These are phyloP conservation scores for Telmatochromis sp. DNA, from an alignment of 2,113 vertebrate species.

Conservation along the genomic window DNA sequence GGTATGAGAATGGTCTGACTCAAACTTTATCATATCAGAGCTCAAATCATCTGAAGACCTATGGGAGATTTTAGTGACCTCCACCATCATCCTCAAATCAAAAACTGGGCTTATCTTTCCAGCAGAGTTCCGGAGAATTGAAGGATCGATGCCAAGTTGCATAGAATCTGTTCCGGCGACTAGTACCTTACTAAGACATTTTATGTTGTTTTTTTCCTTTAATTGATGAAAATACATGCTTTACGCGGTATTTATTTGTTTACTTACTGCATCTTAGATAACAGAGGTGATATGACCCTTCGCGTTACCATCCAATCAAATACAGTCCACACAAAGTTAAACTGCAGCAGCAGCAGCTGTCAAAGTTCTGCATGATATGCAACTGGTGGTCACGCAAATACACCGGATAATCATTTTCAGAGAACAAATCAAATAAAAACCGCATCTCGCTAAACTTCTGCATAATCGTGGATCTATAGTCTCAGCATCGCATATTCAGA, in stretches of 20 bases:
- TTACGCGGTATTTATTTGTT: not conserved
- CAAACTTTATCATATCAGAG: not conserved
- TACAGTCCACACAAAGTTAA: not conserved
- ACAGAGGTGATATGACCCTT: not conserved
- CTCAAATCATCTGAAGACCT: not conserved
- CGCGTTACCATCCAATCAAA: not conserved
- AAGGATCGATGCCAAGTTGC: not conserved
- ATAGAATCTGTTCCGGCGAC: too few relatives aligned
- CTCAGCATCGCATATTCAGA: slow-evolving; percentile 27
- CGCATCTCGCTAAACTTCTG: slow-evolving; percentile 26
- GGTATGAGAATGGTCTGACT: not conserved
- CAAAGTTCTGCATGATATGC: not conserved
- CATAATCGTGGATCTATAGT: slow-evolving; percentile 46
- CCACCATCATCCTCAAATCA: not conserved
- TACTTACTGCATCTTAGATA: not conserved
- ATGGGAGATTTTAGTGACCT: not conserved
- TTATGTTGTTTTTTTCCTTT: not conserved
- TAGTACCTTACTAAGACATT: too few relatives aligned
- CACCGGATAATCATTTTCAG: not conserved
- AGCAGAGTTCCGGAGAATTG: not conserved
- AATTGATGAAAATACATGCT: not conserved
- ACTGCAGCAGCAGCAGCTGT: not conserved
- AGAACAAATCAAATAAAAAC: slow-evolving; percentile 24
- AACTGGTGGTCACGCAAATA: slow-evolving; percentile 24
- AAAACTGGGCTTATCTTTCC: not conserved